Percentiles rank a stretch among this genome's conserved stretches.
Evolutionary conservation across 1,140 invertebrate genomes (phyloP).

Genomic region (Geopemphigus sp.): DNA sequence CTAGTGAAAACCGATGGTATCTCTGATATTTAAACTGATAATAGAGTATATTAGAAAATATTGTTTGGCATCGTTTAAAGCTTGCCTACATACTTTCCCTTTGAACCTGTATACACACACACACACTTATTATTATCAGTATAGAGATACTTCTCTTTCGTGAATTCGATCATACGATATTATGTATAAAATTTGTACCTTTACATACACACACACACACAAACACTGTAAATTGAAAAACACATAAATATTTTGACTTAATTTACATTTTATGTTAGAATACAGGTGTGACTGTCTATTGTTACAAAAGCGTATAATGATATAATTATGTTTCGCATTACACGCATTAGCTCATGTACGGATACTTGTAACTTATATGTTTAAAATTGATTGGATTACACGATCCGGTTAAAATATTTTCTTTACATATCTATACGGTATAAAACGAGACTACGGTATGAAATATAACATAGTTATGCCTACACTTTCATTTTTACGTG

Average conservation of each 20-base stretch:
- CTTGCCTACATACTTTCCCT: conserved; percentile 26
- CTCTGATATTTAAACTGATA: too few relatives aligned
- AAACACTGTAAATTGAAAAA: neutral
- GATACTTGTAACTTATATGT: neutral
- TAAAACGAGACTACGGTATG: neutral
- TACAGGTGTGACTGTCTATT: neutral
- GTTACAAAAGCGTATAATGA: conserved; percentile 5
- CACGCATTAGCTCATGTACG: neutral
- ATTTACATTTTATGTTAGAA: neutral
- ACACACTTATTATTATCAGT: neutral
- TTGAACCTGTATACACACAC: neutral
- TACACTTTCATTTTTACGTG: neutral
- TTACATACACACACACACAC: neutral
- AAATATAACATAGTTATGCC: neutral
- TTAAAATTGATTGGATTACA: neutral
- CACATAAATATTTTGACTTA: neutral
- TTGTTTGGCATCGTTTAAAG: conserved; percentile 11
- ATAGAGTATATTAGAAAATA: conserved; percentile 8
- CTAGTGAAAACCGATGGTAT: too few relatives aligned
- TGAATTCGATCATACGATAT: neutral
- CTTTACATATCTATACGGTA: neutral
- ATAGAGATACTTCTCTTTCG: neutral
- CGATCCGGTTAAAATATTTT: neutral
- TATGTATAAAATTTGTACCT: neutral
- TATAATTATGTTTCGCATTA: neutral